Evolutionary conservation across 2,888 invertebrate species (phyloP).

Genomic region (Serripes groenlandicus): DNA sequence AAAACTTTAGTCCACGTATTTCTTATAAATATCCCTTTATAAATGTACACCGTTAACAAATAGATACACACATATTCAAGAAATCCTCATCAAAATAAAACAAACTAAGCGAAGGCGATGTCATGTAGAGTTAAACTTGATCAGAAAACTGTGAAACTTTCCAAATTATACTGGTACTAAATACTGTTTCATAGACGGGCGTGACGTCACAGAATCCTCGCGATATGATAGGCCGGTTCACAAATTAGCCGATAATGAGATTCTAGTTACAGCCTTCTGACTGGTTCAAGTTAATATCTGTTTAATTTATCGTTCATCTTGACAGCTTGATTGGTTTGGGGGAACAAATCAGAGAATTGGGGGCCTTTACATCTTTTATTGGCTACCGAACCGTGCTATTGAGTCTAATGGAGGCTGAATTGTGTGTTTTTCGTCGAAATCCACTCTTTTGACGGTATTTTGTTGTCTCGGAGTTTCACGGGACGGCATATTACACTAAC

Average conservation of each 20-base stretch:
- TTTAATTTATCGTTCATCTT: constrained; percentile 67
- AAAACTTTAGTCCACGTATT: background rate
- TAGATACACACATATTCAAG: background rate
- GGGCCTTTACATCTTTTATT: constrained; percentile 40
- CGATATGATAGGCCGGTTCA: constrained; percentile 63
- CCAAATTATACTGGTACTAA: constrained; percentile 23
- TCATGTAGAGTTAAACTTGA: constrained; percentile 8
- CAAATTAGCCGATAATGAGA: constrained; percentile 75
- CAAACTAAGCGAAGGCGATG: background rate
- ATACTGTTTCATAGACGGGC: constrained; percentile 60
- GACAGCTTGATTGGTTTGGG: constrained; percentile 57
- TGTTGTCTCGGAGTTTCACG: background rate
- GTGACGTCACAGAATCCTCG: constrained; percentile 66
- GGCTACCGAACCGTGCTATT: constrained; percentile 44
- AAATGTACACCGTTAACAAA: background rate
- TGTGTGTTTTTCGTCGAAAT: background rate
- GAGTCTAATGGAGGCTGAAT: background rate
- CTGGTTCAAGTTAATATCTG: constrained; percentile 65
- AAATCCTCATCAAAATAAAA: background rate
- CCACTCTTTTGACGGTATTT: background rate
- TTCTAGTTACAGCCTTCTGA: constrained; percentile 64
- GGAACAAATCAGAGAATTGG: constrained; percentile 65
- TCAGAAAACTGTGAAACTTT: constrained; percentile 47
- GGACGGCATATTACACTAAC: background rate
- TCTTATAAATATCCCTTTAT: background rate